Conservation (phyloP, 2,113 vertebrate genomes). For the Narcine bancroftii region DNA sequence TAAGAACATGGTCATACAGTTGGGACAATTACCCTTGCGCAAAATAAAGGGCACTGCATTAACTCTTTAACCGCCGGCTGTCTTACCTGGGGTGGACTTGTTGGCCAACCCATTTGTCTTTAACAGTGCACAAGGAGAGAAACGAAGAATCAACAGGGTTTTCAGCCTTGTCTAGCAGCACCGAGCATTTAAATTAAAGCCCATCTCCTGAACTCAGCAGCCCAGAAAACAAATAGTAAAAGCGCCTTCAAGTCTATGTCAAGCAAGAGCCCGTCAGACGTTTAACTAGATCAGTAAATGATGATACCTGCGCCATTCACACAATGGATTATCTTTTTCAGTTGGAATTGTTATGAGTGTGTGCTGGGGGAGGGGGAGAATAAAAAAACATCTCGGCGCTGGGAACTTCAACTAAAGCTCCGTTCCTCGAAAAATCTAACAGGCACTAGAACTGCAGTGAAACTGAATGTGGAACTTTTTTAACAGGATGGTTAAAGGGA, state of each 20-base stretch:
- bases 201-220: not conserved
- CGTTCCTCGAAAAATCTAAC: not conserved
- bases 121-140: not conserved
- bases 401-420: not conserved
- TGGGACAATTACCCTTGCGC: not conserved
- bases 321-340: not conserved
- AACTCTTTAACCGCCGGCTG: not conserved
- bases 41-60: not conserved
- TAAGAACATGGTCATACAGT: not conserved
- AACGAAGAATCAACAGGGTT: not conserved
- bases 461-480: not conserved
- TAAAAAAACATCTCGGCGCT: not conserved
- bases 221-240: not conserved
- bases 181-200: not conserved
- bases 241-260: not conserved
- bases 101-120: not conserved
- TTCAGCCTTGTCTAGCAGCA: not conserved
- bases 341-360: not conserved
- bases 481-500: not conserved
- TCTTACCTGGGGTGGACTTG: no score
- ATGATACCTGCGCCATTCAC: not conserved
- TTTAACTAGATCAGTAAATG: not conserved
- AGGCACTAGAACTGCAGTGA: not conserved
- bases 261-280: not conserved
- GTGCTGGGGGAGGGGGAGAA: not conserved